These are phyloP conservation scores for Meloidogyne chitwoodi DNA, from an alignment of 1,140 invertebrate genomes.

Conservation along the genomic window DNA sequence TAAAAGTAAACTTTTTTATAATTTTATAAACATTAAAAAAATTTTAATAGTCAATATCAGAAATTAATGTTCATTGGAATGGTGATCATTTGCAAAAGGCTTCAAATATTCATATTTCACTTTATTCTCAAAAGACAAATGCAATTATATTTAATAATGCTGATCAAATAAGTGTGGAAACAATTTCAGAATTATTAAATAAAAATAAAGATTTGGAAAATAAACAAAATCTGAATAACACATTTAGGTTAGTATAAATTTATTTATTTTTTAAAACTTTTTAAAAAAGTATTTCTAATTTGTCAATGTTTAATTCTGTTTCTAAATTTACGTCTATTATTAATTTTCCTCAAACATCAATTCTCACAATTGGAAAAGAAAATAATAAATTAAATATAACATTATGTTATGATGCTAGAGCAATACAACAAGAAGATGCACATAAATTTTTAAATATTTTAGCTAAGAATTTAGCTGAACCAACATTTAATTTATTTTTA, in stretches of 20 bases:
- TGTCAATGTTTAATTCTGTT: constrained; percentile 88
- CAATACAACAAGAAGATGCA: constrained; percentile 32
- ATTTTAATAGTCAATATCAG: constrained; percentile 73
- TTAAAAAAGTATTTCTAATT: constrained; percentile 75
- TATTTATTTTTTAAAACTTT: background rate
- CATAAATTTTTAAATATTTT: constrained; percentile 32
- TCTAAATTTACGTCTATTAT: constrained; percentile 70
- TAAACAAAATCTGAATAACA: constrained; percentile 62
- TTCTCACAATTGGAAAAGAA: constrained; percentile 67
- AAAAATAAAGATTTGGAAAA: constrained; percentile 84
- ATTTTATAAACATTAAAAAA: constrained; percentile 22
- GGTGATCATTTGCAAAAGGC: constrained; percentile 84
- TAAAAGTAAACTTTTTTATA: constrained; percentile 63
- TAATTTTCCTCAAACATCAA: constrained; percentile 70
- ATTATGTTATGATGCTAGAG: constrained; percentile 39
- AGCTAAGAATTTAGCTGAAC: constrained; percentile 10
- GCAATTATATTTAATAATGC: constrained; percentile 92
- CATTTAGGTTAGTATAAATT: background rate
- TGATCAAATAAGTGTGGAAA: constrained; percentile 68
- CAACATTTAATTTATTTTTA: background rate
- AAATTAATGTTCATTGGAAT: constrained; percentile 84
- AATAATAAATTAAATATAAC: constrained; percentile 16
- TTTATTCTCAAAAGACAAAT: constrained; percentile 86
- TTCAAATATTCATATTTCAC: constrained; percentile 83
- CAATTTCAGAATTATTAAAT: constrained; percentile 80